These are phyloP conservation scores for Triops longicaudatus DNA, from an alignment of 1,140 invertebrate species.

Conservation along the genomic window DNA sequence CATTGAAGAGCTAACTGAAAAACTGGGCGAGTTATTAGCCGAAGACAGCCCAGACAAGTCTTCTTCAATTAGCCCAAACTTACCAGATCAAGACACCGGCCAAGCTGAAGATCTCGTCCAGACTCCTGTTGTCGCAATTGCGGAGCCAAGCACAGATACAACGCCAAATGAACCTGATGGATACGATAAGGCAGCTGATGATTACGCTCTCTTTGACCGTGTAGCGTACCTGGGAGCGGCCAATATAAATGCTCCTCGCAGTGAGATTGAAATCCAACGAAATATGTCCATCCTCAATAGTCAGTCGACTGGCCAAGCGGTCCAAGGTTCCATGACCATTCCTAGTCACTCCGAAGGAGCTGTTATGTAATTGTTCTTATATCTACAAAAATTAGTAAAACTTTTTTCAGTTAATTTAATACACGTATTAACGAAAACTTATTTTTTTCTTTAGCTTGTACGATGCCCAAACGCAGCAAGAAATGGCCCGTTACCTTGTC, in stretches of 20 bases:
- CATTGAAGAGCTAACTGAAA: slow-evolving; percentile 59
- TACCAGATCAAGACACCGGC: not conserved
- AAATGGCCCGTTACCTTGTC: slow-evolving; percentile 83
- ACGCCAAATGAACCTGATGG: slow-evolving; percentile 22
- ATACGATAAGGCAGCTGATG: slow-evolving; percentile 28
- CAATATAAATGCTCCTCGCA: slow-evolving; percentile 84
- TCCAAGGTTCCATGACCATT: slow-evolving; percentile 73
- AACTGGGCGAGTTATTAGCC: slow-evolving; percentile 59
- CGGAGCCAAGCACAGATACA: not conserved
- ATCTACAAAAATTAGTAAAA: no score
- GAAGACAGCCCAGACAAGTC: slow-evolving; percentile 38
- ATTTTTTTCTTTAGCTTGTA: slow-evolving; percentile 58
- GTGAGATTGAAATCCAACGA: slow-evolving; percentile 86
- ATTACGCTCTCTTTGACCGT: slow-evolving; percentile 62
- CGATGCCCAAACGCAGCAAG: slow-evolving; percentile 68
- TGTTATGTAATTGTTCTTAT: slow-evolving; percentile 49
- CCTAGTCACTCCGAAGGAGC: slow-evolving; percentile 71
- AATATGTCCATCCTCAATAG: slow-evolving; percentile 86
- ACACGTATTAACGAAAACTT: not conserved
- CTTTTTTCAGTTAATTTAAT: slow-evolving; percentile 13
- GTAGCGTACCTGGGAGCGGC: slow-evolving; percentile 91
- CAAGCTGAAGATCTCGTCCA: not conserved
- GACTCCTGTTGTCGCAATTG: not conserved
- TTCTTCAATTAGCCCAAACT: not conserved
- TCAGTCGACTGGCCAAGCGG: slow-evolving; percentile 57